A percentile compares a stretch with the other conserved stretches of the same genome.
Conservation (phyloP, 2,888 invertebrate species). For the Hirtodrosophila histrioides region DNA sequence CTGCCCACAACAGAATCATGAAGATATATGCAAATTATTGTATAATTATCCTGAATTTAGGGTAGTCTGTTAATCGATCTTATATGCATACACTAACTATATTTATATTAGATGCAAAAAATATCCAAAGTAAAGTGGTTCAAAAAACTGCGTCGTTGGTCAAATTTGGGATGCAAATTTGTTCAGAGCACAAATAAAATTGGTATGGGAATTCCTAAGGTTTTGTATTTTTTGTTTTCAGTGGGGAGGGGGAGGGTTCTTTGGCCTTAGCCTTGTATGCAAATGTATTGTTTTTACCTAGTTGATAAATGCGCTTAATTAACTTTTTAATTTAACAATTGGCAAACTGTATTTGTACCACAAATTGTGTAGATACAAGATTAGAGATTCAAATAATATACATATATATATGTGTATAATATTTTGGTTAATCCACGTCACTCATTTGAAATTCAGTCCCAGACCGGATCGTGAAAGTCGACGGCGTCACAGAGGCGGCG, state of each 20-base stretch:
- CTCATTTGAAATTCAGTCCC: conserved; percentile 57
- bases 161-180: conserved; percentile 46
- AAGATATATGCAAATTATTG: too few species aligned
- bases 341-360: conserved; percentile 7
- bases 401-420: conserved; percentile 3
- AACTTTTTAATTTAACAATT: conserved; percentile 17
- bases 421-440: conserved; percentile 69
- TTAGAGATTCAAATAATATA: background rate
- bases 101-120: background rate
- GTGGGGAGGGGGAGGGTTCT: conserved; percentile 30
- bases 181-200: conserved; percentile 21
- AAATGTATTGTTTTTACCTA: conserved; percentile 16
- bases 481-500: conserved; percentile 52
- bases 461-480: conserved; percentile 73
- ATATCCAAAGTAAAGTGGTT: conserved; percentile 24
- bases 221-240: background rate
- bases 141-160: conserved; percentile 31
- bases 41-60: background rate
- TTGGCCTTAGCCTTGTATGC: conserved; percentile 37
- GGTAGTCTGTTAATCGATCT: background rate
- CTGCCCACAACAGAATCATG: background rate
- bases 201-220: conserved; percentile 50
- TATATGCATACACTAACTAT: conserved; percentile 1
- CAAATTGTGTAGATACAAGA: background rate
- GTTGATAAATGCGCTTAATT: conserved; percentile 45